These are phyloP conservation scores for Hephaestus fuliginosus DNA, from an alignment of 2,797 vertebrate genomes.

Conservation along the genomic window DNA sequence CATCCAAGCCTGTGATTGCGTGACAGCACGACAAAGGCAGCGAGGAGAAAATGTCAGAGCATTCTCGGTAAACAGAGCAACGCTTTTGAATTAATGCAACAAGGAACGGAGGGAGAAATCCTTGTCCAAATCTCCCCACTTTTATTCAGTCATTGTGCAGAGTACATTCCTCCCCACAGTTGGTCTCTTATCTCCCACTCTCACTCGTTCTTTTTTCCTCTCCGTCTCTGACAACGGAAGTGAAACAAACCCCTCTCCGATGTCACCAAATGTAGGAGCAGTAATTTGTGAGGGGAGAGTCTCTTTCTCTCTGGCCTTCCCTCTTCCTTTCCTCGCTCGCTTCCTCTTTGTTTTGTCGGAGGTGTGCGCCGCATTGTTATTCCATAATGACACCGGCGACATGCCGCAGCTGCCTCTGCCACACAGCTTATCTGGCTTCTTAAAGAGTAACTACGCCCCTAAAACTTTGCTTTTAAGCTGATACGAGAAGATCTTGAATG, in stretches of 20 bases:
- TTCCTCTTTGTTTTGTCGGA: slow-evolving; percentile 41
- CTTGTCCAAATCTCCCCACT: slow-evolving; percentile 69
- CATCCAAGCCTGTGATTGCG: slow-evolving; percentile 48
- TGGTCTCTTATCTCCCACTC: slow-evolving; percentile 58
- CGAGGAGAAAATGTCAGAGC: slow-evolving; percentile 61
- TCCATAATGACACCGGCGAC: slow-evolving; percentile 48
- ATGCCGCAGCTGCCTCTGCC: background rate
- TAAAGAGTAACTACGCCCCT: background rate
- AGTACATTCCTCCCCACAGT: slow-evolving; percentile 64
- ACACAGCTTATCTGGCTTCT: background rate
- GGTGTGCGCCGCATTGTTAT: slow-evolving; percentile 45
- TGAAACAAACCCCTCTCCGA: slow-evolving; percentile 49
- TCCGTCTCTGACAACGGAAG: slow-evolving; percentile 45
- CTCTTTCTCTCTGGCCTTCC: slow-evolving; percentile 9
- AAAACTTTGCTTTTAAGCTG: slow-evolving; percentile 24
- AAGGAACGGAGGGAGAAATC: slow-evolving; percentile 55
- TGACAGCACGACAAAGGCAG: slow-evolving; percentile 60
- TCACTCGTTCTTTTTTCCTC: slow-evolving; percentile 37
- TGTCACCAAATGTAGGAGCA: slow-evolving; percentile 44
- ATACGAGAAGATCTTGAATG: slow-evolving; percentile 18
- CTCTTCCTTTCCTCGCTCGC: slow-evolving; percentile 9
- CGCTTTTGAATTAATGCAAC: slow-evolving; percentile 71
- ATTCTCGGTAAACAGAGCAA: slow-evolving; percentile 70
- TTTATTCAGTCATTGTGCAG: slow-evolving; percentile 56
- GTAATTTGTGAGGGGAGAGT: slow-evolving; percentile 53